phyloP scores from a whole-genome alignment of 53 echinoderm and acorn worm species.

The Paelopatides confundens region DNA sequence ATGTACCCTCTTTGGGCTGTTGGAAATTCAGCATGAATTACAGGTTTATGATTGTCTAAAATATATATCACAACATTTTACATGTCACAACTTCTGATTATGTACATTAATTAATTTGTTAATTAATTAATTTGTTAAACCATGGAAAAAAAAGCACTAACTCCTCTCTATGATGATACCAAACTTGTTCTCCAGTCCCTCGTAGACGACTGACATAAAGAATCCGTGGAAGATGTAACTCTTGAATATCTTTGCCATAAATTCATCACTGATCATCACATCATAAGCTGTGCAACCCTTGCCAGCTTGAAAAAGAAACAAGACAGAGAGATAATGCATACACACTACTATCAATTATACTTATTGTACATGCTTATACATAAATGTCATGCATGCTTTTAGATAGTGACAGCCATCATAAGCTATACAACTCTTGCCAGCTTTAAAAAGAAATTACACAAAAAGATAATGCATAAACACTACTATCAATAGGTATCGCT shows the following conservation, averaged over 20 bases:
- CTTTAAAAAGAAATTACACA: slow-evolving; percentile 26
- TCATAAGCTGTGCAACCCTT: slow-evolving; percentile 96
- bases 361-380: no score
- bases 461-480: not conserved
- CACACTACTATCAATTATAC: not conserved
- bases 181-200: slow-evolving; percentile 91
- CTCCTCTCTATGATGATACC: slow-evolving; percentile 82
- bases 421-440: slow-evolving; percentile 92
- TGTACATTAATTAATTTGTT: not conserved
- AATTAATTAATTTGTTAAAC: not conserved
- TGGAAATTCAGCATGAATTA: no score
- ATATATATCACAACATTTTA: no score
- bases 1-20: no score
- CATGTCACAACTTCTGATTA: no score
- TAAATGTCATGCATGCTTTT: no score
- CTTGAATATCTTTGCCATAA: slow-evolving; percentile 77
- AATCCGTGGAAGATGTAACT: slow-evolving; percentile 89
- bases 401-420: slow-evolving; percentile 64
- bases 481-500: not conserved
- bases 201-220: slow-evolving; percentile 86
- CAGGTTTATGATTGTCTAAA: no score
- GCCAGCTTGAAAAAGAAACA: slow-evolving; percentile 63
- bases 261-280: slow-evolving; percentile 82
- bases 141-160: slow-evolving; percentile 60
- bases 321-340: not conserved